A percentile compares a stretch with the other conserved stretches of the same genome.
phyloP scores from a whole-genome alignment of 2,797 vertebrate genomes.

The Melanogrammus aeglefinus region DNA sequence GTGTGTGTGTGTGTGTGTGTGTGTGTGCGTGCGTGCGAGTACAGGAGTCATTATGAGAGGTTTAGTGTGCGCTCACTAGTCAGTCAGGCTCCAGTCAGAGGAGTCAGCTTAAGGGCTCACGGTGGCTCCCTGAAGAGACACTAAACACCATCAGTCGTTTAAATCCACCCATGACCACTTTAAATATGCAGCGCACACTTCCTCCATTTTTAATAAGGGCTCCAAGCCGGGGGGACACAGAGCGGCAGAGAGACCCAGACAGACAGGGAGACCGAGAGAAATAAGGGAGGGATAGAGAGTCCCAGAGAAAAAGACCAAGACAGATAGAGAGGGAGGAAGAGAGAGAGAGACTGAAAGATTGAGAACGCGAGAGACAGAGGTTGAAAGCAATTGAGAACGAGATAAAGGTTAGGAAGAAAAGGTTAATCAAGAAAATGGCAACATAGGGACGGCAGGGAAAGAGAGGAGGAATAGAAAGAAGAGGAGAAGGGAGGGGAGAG shows the following conservation, averaged over 20 bases:
- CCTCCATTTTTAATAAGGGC: constrained; percentile 73
- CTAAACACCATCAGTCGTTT: constrained; percentile 76
- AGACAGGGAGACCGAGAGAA: constrained; percentile 11
- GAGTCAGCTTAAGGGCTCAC: constrained; percentile 71
- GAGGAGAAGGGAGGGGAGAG: neutral
- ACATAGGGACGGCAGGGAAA: neutral
- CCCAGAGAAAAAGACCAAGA: neutral
- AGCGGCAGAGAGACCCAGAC: neutral
- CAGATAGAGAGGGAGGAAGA: neutral
- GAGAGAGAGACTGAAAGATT: neutral
- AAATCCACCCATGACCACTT: constrained; percentile 71
- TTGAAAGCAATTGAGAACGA: no score
- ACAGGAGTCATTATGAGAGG: constrained; percentile 72
- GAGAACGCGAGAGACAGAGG: constrained; percentile 2
- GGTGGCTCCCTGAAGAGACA: constrained; percentile 70
- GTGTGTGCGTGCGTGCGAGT: constrained; percentile 49
- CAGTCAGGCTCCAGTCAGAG: constrained; percentile 70
- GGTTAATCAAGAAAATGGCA: no score
- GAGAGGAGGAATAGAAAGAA: constrained; percentile 7
- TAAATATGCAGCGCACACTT: constrained; percentile 71
- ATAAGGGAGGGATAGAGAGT: constrained; percentile 22
- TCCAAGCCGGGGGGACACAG: constrained; percentile 56
- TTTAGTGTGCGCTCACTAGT: constrained; percentile 67
- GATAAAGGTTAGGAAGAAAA: no score
- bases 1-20: constrained; percentile 43